Conservation (phyloP, 2,888 invertebrate species). For the Chromoteleia sp. region DNA sequence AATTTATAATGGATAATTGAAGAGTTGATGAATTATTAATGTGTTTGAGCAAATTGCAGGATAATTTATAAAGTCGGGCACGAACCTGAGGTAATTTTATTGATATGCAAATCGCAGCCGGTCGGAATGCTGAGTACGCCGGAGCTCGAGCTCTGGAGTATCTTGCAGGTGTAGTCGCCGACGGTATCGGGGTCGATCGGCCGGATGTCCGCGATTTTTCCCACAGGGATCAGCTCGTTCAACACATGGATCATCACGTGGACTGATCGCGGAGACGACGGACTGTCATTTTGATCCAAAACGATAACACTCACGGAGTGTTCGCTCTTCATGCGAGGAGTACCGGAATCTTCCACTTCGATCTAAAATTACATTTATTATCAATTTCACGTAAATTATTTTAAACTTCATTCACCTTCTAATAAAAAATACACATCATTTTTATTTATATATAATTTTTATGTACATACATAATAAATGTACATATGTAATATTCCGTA, state of each 20-base stretch:
- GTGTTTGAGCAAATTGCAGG: conserved; percentile 69
- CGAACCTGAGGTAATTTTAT: conserved; percentile 88
- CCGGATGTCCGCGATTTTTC: conserved; percentile 95
- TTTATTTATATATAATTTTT: too few relatives aligned
- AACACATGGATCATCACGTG: conserved; percentile 92
- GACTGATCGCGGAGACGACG: conserved; percentile 93
- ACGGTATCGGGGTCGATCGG: conserved; percentile 96
- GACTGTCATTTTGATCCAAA: conserved; percentile 95
- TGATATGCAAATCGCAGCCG: conserved; percentile 92
- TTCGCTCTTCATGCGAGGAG: conserved; percentile 92
- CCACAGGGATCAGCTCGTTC: conserved; percentile 90
- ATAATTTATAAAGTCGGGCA: conserved; percentile 74
- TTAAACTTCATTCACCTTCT: conserved; percentile 2
- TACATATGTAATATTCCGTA: too few relatives aligned
- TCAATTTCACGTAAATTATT: conserved; percentile 11
- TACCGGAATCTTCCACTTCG: conserved; percentile 95
- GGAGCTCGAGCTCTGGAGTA: conserved; percentile 88
- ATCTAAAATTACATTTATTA: conserved; percentile 83
- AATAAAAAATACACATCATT: background rate
- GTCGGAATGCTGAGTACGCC: conserved; percentile 90
- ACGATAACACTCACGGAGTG: conserved; percentile 91
- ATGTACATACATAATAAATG: too few relatives aligned
- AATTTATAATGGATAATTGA: conserved; percentile 65
- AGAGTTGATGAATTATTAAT: conserved; percentile 78
- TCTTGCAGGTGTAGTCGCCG: conserved; percentile 94